These are phyloP conservation scores for Dascyllus trimaculatus DNA, from an alignment of 2,113 vertebrate species.

Conservation along the genomic window DNA sequence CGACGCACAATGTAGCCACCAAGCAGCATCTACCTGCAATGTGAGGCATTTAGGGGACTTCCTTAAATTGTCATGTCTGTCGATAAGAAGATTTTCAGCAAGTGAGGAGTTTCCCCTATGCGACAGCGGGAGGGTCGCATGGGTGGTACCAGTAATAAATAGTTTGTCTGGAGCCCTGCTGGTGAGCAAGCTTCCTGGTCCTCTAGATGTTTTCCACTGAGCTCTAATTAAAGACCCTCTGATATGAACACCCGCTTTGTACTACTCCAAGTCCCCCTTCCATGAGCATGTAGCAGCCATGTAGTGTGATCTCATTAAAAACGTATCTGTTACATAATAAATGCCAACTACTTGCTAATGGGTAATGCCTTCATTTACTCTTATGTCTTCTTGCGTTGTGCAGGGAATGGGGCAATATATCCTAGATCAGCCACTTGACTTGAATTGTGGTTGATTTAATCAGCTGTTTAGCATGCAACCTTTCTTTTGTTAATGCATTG, in stretches of 20 bases:
- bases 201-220: constrained; percentile 36
- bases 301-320: constrained; percentile 68
- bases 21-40: no score
- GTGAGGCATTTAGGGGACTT: no score
- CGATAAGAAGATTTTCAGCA: no score
- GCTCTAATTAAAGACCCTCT: constrained; percentile 74
- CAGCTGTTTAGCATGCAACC: constrained; percentile 15
- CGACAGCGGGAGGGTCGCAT: no score
- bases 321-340: constrained; percentile 57
- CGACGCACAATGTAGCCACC: no score
- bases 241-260: constrained; percentile 53
- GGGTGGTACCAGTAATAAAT: no score
- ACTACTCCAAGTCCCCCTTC: constrained; percentile 37
- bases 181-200: constrained; percentile 38
- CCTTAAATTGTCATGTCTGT: no score
- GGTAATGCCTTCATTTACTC: constrained; percentile 53
- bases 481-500: neutral
- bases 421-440: neutral
- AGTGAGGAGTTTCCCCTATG: no score
- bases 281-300: constrained; percentile 46
- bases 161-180: neutral
- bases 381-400: constrained; percentile 23
- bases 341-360: constrained; percentile 52
- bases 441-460: neutral
- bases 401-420: constrained; percentile 15